Conservation (phyloP, 2,888 invertebrate species). For the Hydropsyche betteni region DNA sequence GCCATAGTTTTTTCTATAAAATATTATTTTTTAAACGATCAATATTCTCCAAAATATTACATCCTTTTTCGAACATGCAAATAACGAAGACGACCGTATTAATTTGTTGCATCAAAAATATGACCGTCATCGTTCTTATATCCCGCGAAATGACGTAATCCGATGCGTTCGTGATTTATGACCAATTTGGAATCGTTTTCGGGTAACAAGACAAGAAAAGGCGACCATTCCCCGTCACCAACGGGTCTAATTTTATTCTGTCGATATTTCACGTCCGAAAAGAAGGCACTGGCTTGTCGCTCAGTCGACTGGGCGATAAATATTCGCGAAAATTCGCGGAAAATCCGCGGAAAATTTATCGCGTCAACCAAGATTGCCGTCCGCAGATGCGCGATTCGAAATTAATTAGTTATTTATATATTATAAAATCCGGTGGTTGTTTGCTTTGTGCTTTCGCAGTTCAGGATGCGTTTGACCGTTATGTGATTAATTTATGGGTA, state of each 20-base stretch:
- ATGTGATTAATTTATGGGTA: too few relatives aligned
- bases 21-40: constrained; percentile 74
- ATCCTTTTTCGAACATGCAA: constrained; percentile 72
- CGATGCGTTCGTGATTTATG: constrained; percentile 19
- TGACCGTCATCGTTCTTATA: background rate
- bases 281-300: constrained; percentile 9
- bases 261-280: constrained; percentile 25
- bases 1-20: constrained; percentile 75
- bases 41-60: constrained; percentile 85
- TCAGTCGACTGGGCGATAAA: constrained; percentile 23
- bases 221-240: background rate
- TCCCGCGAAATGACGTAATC: constrained; percentile 34
- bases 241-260: constrained; percentile 25
- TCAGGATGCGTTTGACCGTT: too few relatives aligned
- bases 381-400: background rate
- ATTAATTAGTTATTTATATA: too few relatives aligned
- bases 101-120: constrained; percentile 40
- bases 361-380: background rate
- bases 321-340: constrained; percentile 22
- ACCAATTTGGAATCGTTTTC: constrained; percentile 16
- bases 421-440: too few relatives aligned
- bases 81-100: constrained; percentile 80
- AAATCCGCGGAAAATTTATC: constrained; percentile 29
- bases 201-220: background rate
- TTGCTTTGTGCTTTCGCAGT: too few relatives aligned